phyloP scores from a whole-genome alignment of 2,888 invertebrate species.

The Andrena hattorfiana region DNA sequence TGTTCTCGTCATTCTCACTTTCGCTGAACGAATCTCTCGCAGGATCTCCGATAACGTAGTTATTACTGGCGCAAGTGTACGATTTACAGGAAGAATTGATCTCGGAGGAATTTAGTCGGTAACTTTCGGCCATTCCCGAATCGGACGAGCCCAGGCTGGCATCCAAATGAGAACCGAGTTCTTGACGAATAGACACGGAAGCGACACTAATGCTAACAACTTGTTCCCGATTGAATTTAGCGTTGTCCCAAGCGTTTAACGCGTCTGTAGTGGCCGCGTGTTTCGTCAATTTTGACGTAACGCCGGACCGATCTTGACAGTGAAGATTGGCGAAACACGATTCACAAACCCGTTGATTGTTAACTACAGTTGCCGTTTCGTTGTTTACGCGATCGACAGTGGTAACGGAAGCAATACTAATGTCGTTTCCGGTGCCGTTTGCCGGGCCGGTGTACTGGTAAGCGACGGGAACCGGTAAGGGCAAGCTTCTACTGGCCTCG shows the following conservation, averaged over 20 bases:
- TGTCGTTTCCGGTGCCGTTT: background rate
- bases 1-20: constrained; percentile 84
- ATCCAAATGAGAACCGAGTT: constrained; percentile 49
- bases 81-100: constrained; percentile 77
- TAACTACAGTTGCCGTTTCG: background rate
- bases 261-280: background rate
- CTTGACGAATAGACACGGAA: background rate
- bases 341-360: background rate
- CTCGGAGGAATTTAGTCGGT: constrained; percentile 83
- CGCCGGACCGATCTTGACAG: background rate
- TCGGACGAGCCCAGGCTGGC: constrained; percentile 87
- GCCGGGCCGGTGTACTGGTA: background rate
- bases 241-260: background rate
- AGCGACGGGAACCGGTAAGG: constrained; percentile 63
- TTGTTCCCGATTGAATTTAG: background rate
- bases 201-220: background rate
- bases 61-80: constrained; percentile 64
- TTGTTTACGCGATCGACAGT: constrained; percentile 1
- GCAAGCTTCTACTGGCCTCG: constrained; percentile 75
- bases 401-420: constrained; percentile 18
- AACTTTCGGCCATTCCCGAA: constrained; percentile 94
- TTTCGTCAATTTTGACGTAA: background rate
- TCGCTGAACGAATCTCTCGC: constrained; percentile 76
- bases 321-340: constrained; percentile 1
- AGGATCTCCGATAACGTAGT: constrained; percentile 54